Conservation (phyloP, 2,888 invertebrate genomes). For the Podotricha telesiphe region DNA sequence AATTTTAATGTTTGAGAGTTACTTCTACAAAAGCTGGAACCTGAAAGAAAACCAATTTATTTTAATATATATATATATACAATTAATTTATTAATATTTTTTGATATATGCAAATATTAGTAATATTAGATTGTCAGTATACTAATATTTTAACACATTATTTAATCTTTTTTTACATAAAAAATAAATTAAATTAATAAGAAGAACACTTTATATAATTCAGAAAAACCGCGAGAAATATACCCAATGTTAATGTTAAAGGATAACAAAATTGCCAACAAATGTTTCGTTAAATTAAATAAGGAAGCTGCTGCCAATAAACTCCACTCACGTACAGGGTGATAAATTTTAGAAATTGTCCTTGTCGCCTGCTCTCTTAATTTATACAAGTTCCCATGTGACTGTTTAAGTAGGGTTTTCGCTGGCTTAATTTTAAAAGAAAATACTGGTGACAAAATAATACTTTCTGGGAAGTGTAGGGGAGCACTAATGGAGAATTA, state of each 20-base stretch:
- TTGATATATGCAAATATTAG: no score
- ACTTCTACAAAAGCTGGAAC: no score
- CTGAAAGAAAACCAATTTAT: no score
- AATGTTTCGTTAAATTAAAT: conserved; percentile 54
- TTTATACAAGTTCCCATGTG: conserved; percentile 59
- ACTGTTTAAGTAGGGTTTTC: conserved; percentile 30
- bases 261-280: conserved; percentile 44
- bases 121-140: no score
- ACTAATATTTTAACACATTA: no score
- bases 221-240: conserved; percentile 2
- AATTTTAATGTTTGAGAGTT: no score
- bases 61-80: no score
- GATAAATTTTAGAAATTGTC: conserved; percentile 75
- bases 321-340: conserved; percentile 56
- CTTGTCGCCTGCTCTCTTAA: conserved; percentile 58
- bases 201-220: neutral
- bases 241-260: conserved; percentile 9
- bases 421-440: neutral
- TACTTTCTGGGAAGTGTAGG: no score
- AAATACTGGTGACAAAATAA: neutral
- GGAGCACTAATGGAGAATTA: no score
- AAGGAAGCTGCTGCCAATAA: conserved; percentile 53
- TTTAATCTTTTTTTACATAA: no score
- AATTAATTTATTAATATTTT: no score
- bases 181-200: neutral